Evolutionary conservation across 2,888 invertebrate species (phyloP).

Genomic region (Selenia dentaria): DNA sequence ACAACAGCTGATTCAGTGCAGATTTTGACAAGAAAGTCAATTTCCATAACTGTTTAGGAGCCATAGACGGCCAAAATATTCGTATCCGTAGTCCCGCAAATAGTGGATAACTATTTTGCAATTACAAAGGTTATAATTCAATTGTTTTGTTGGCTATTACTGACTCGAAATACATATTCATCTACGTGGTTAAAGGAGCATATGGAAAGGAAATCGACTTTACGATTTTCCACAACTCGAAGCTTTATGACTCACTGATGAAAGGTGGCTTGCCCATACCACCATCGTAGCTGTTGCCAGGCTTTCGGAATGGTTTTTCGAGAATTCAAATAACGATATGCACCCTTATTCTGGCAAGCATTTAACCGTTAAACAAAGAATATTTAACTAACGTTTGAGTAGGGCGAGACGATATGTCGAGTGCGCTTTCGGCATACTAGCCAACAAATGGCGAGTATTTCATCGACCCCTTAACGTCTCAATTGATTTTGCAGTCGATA

Average conservation of each 20-base stretch:
- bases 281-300: conserved; percentile 17
- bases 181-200: conserved; percentile 13
- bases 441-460: conserved; percentile 3
- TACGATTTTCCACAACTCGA: conserved; percentile 35
- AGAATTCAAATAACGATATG: conserved; percentile 17
- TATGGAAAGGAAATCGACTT: conserved; percentile 38
- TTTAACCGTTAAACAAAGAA: conserved; percentile 16
- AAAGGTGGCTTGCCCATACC: conserved; percentile 26
- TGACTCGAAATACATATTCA: conserved; percentile 13
- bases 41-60: conserved; percentile 34
- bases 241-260: conserved; percentile 32
- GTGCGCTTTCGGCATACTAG: conserved; percentile 32
- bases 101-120: conserved; percentile 16
- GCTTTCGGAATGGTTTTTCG: conserved; percentile 21
- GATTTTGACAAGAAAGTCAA: conserved; percentile 31
- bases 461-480: background rate
- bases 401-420: conserved; percentile 29
- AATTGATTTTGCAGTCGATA: background rate
- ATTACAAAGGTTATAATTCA: conserved; percentile 14
- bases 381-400: background rate
- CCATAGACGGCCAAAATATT: conserved; percentile 34
- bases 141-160: conserved; percentile 12
- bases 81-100: conserved; percentile 26
- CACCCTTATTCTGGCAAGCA: conserved; percentile 23
- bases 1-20: conserved; percentile 26